A percentile compares a stretch with the other conserved stretches of the same genome.
Conservation (phyloP, 2,888 invertebrate genomes). For the Lithophane ornitopus region DNA sequence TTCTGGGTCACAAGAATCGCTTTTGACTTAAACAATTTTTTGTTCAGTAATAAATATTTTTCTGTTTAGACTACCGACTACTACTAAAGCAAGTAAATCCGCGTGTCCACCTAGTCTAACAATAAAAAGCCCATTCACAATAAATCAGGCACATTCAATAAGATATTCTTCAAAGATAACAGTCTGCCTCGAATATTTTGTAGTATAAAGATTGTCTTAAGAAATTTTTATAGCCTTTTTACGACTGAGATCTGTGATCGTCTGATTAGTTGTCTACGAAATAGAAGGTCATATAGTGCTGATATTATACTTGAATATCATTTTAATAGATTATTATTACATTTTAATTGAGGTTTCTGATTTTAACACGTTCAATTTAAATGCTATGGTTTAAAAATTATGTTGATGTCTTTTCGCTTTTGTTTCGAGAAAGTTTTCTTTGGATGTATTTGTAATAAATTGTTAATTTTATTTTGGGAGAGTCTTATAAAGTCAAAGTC, state of each 20-base stretch:
- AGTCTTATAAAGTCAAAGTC: neutral
- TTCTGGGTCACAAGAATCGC: too few species aligned
- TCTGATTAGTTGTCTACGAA: conserved; percentile 52
- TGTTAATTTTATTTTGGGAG: neutral
- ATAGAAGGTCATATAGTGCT: conserved; percentile 45
- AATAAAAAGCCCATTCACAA: conserved; percentile 70
- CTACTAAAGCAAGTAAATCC: conserved; percentile 13
- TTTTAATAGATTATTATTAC: conserved; percentile 66
- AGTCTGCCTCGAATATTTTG: conserved; percentile 53
- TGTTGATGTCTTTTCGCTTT: conserved; percentile 13
- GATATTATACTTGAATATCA: conserved; percentile 61
- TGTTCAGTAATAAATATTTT: neutral
- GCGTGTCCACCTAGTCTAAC: conserved; percentile 58
- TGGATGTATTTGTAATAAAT: neutral
- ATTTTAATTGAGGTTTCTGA: conserved; percentile 58
- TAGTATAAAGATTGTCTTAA: conserved; percentile 71
- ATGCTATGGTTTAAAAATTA: conserved; percentile 1
- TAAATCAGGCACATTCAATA: conserved; percentile 72
- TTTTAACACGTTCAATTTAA: conserved; percentile 48
- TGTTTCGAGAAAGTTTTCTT: neutral
- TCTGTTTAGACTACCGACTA: neutral
- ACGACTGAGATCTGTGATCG: conserved; percentile 60
- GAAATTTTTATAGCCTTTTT: conserved; percentile 74
- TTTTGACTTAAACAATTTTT: rapidly evolving
- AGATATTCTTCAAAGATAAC: conserved; percentile 70